phyloP scores from a whole-genome alignment of 2,113 vertebrate species.

The Promerops cafer region DNA sequence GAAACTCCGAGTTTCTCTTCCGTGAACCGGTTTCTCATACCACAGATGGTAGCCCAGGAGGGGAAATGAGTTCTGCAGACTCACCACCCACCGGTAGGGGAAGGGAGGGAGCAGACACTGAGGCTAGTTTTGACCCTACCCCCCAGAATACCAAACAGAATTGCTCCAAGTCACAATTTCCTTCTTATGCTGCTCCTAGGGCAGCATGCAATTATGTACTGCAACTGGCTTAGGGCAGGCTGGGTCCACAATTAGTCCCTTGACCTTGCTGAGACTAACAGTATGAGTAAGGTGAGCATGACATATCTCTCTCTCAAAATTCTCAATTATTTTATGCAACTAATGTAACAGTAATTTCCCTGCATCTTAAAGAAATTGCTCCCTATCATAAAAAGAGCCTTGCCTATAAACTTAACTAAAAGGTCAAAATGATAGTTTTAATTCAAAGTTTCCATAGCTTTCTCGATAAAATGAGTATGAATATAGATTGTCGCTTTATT shows the following conservation, averaged over 20 bases:
- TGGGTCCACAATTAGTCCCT: slow-evolving; percentile 50
- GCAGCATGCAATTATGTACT: slow-evolving; percentile 49
- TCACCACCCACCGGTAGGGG: slow-evolving; percentile 29
- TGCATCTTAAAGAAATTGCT: slow-evolving; percentile 4
- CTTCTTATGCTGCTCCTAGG: slow-evolving; percentile 28
- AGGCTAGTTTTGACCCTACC: slow-evolving; percentile 18
- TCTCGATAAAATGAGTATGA: neutral
- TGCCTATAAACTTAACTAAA: slow-evolving; percentile 66
- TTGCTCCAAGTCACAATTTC: slow-evolving; percentile 54
- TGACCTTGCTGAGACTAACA: slow-evolving; percentile 54
- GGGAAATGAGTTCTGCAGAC: slow-evolving; percentile 40
- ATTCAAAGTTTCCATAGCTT: slow-evolving; percentile 26
- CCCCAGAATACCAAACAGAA: slow-evolving; percentile 6
- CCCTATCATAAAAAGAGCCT: slow-evolving; percentile 26
- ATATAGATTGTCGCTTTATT: slow-evolving; percentile 4
- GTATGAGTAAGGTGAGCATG: slow-evolving; percentile 31
- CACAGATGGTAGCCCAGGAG: slow-evolving; percentile 56
- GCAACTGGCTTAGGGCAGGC: slow-evolving; percentile 51
- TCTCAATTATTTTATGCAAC: slow-evolving; percentile 65
- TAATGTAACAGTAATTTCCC: slow-evolving; percentile 48
- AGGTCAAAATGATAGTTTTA: slow-evolving; percentile 58
- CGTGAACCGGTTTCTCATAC: neutral
- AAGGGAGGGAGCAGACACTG: slow-evolving; percentile 22
- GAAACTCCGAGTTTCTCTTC: neutral
- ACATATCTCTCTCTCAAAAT: slow-evolving; percentile 61